Percentiles rank a stretch among this genome's conserved stretches.
Conservation (phyloP, 2,797 vertebrate species). For the Astyanax mexicanus region DNA sequence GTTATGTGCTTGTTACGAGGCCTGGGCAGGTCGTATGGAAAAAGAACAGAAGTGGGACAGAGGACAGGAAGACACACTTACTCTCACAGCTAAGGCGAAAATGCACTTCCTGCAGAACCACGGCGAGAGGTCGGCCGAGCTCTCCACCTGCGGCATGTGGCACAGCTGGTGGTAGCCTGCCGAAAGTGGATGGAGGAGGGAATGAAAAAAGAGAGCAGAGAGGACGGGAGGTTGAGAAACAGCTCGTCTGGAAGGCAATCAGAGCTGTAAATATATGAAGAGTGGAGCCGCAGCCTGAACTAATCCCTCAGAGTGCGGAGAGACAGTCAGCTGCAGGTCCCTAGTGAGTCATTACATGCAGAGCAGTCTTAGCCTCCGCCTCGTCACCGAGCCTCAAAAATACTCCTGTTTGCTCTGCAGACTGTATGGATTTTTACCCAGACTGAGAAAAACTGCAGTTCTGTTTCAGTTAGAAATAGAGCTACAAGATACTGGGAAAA, state of each 20-base stretch:
- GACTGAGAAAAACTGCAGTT: slow-evolving; percentile 24
- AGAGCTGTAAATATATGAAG: slow-evolving; percentile 52
- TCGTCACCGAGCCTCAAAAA: slow-evolving; percentile 44
- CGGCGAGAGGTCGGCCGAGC: slow-evolving; percentile 70
- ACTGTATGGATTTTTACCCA: slow-evolving; percentile 16
- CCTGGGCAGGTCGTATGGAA: neutral
- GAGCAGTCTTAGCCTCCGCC: slow-evolving; percentile 38
- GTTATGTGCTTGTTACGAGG: slow-evolving; percentile 10
- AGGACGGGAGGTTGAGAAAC: slow-evolving; percentile 16
- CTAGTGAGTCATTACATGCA: neutral
- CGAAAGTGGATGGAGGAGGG: slow-evolving; percentile 12
- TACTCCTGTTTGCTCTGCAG: slow-evolving; percentile 41
- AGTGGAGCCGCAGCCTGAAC: slow-evolving; percentile 30
- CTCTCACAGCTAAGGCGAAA: slow-evolving; percentile 94
- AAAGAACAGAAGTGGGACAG: neutral
- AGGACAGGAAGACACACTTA: slow-evolving; percentile 69
- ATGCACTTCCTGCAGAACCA: slow-evolving; percentile 97
- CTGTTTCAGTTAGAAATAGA: slow-evolving; percentile 19
- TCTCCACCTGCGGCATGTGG: slow-evolving; percentile 87
- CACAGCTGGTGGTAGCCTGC: slow-evolving; percentile 95
- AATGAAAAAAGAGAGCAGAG: slow-evolving; percentile 33
- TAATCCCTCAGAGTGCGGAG: slow-evolving; percentile 39
- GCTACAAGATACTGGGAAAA: too few species aligned
- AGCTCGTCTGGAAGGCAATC: slow-evolving; percentile 40
- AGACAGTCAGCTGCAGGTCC: slow-evolving; percentile 36